phyloP scores from a whole-genome alignment of 2,797 vertebrate genomes.

The Acropternis orthonyx region DNA sequence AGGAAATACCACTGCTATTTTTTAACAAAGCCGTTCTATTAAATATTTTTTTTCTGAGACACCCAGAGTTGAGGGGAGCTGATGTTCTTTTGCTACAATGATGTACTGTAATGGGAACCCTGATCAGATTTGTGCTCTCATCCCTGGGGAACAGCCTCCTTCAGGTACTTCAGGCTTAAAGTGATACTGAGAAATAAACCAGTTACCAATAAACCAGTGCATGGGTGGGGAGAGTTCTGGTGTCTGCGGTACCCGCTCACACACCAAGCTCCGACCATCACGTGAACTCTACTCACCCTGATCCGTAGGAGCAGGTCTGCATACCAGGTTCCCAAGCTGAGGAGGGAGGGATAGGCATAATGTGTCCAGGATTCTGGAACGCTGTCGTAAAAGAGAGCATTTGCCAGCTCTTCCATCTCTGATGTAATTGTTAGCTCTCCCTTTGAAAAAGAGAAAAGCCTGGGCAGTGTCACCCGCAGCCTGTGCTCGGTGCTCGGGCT shows the following conservation, averaged over 20 bases:
- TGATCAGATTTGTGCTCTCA: background rate
- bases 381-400: slow-evolving; percentile 66
- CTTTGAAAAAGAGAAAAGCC: slow-evolving; percentile 6
- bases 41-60: background rate
- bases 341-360: slow-evolving; percentile 76
- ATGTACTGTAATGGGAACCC: background rate
- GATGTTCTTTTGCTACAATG: background rate
- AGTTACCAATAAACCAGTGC: background rate
- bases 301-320: slow-evolving; percentile 72
- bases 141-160: background rate
- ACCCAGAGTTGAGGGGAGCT: background rate
- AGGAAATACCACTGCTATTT: background rate
- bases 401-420: slow-evolving; percentile 75
- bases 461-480: background rate
- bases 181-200: background rate
- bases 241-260: background rate
- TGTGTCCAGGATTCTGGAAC: slow-evolving; percentile 69
- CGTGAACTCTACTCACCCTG: slow-evolving; percentile 52
- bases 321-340: slow-evolving; percentile 72
- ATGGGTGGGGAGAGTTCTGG: background rate
- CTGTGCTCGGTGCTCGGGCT: background rate
- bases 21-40: background rate
- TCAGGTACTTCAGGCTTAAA: background rate
- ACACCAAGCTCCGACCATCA: background rate
- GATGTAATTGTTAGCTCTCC: slow-evolving; percentile 76